These are phyloP conservation scores for Sicus ferrugineus DNA, from an alignment of 2,888 invertebrate genomes.

Conservation along the genomic window DNA sequence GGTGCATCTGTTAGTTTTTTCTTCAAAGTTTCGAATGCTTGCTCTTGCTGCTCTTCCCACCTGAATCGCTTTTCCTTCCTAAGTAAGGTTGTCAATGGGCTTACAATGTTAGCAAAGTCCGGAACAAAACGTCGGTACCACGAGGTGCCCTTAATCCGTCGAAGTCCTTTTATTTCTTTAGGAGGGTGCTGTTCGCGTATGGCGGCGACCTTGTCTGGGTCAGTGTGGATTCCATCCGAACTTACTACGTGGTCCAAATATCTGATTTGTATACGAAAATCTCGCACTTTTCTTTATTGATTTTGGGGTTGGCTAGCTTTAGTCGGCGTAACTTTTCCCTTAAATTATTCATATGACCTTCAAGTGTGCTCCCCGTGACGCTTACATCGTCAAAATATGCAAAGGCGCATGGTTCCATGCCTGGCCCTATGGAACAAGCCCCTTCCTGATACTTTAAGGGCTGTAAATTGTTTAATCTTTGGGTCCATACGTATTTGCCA, in stretches of 20 bases:
- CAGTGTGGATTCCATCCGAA: too few species aligned
- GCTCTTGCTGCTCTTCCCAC: background rate
- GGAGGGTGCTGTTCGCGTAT: background rate
- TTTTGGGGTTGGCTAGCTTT: background rate
- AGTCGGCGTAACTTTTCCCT: background rate
- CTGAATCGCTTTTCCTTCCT: background rate
- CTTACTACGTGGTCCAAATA: background rate
- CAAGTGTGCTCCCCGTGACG: background rate
- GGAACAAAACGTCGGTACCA: background rate
- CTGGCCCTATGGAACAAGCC: background rate
- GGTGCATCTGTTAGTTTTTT: too few species aligned
- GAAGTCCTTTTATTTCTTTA: background rate
- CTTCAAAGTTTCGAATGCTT: background rate
- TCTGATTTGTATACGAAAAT: background rate
- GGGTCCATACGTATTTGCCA: too few species aligned
- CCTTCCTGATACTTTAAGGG: too few species aligned
- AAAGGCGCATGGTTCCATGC: background rate
- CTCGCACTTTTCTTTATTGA: too few species aligned
- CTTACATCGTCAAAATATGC: background rate
- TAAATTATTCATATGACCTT: background rate
- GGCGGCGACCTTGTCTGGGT: background rate
- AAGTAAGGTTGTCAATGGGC: background rate
- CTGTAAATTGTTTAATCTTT: too few species aligned
- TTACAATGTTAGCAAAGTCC: background rate
- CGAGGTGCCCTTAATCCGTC: background rate